Evolutionary conservation across 2,888 invertebrate genomes (phyloP).

Genomic region (Gnatocerus cornutus): DNA sequence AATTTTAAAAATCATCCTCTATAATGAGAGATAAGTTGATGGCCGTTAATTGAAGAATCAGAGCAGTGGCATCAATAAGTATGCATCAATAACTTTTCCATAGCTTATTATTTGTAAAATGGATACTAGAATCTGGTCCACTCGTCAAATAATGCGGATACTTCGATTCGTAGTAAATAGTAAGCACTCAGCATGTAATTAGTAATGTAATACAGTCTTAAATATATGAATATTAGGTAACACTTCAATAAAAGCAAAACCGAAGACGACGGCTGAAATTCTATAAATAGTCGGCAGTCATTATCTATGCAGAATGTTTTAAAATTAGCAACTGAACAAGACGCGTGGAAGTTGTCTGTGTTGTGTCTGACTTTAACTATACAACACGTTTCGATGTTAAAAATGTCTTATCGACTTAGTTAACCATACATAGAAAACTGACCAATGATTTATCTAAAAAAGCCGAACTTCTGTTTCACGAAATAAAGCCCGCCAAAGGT

Average conservation of each 20-base stretch:
- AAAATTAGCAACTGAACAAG: slow-evolving; percentile 63
- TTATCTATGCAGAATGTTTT: slow-evolving; percentile 63
- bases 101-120: too few relatives aligned
- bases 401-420: slow-evolving; percentile 24
- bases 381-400: slow-evolving; percentile 31
- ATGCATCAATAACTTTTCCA: background rate
- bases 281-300: slow-evolving; percentile 63
- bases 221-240: slow-evolving; percentile 58
- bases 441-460: slow-evolving; percentile 11
- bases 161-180: background rate
- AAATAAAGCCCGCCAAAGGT: slow-evolving; percentile 7
- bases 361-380: slow-evolving; percentile 55
- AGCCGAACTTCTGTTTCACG: slow-evolving; percentile 9
- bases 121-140: background rate
- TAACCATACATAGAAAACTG: slow-evolving; percentile 10
- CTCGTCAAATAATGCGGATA: background rate
- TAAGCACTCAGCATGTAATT: slow-evolving; percentile 10
- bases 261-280: slow-evolving; percentile 55
- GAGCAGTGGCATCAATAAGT: slow-evolving; percentile 6
- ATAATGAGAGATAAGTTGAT: slow-evolving; percentile 23
- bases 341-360: slow-evolving; percentile 61
- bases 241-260: slow-evolving; percentile 53
- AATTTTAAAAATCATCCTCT: slow-evolving; percentile 30
- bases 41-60: slow-evolving; percentile 11
- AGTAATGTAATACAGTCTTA: slow-evolving; percentile 42